Conservation (phyloP, 2,888 invertebrate genomes). For the Sinotaia quadrata region DNA sequence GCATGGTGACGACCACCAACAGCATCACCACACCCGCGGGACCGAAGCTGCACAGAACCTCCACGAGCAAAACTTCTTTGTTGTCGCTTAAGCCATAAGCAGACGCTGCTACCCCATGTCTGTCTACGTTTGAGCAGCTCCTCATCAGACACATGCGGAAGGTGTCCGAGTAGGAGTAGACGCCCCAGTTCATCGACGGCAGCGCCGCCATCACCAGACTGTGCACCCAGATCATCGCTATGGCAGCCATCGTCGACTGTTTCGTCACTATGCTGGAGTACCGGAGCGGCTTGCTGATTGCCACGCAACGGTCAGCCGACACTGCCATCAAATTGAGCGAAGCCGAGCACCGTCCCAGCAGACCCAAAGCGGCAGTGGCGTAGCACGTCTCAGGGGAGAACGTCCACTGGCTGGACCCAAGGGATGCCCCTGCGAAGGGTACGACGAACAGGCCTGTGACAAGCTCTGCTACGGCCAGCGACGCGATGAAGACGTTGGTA, state of each 20-base stretch:
- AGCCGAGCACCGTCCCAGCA: slow-evolving; percentile 32
- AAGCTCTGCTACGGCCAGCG: slow-evolving; percentile 47
- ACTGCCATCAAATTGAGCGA: slow-evolving; percentile 50
- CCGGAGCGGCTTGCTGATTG: slow-evolving; percentile 51
- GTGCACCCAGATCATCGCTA: slow-evolving; percentile 44
- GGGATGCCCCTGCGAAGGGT: slow-evolving; percentile 42
- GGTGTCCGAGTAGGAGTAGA: slow-evolving; percentile 39
- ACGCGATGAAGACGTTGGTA: slow-evolving; percentile 53
- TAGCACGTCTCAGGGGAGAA: slow-evolving; percentile 37
- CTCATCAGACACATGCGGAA: slow-evolving; percentile 39
- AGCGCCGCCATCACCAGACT: slow-evolving; percentile 42
- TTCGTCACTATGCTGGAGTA: slow-evolving; percentile 48
- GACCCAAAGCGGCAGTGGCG: slow-evolving; percentile 35
- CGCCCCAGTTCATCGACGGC: slow-evolving; percentile 42
- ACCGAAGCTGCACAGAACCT: slow-evolving; percentile 40
- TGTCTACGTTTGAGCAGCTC: background rate
- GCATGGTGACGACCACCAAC: slow-evolving; percentile 42
- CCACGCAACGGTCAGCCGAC: slow-evolving; percentile 51
- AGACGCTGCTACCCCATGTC: background rate
- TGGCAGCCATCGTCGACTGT: slow-evolving; percentile 31
- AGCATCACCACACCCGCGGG: slow-evolving; percentile 43
- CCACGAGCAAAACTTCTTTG: slow-evolving; percentile 41
- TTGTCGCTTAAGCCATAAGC: too few relatives aligned
- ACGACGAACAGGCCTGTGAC: slow-evolving; percentile 44
- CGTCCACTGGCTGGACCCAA: slow-evolving; percentile 27